Percentiles rank a stretch among this genome's conserved stretches.
Evolutionary conservation across 2,888 invertebrate genomes (phyloP).

Genomic region (Exephanes ischioxanthus): DNA sequence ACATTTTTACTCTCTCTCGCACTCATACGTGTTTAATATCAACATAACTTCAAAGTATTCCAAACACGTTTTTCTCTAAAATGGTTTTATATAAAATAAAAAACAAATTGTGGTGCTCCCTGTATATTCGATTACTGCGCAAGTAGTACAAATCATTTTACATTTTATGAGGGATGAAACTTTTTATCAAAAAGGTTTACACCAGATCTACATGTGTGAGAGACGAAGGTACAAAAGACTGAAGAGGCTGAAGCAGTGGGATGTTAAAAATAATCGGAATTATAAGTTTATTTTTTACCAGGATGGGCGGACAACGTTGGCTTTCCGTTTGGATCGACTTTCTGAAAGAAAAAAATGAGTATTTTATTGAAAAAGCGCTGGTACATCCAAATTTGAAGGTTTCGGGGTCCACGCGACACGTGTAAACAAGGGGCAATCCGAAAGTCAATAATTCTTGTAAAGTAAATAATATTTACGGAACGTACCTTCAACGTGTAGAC

Average conservation of each 20-base stretch:
- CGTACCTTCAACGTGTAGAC: constrained; percentile 94
- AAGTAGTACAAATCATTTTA: no score
- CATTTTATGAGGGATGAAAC: no score
- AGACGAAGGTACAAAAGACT: no score
- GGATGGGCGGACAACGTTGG: constrained; percentile 97
- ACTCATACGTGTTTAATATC: no score
- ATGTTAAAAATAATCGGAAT: not conserved
- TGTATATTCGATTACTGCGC: no score
- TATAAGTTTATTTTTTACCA: constrained; percentile 84
- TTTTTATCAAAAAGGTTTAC: no score
- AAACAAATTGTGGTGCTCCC: no score
- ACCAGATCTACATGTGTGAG: no score
- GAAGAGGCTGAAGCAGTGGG: not conserved
- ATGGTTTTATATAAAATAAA: no score
- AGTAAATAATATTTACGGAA: constrained; percentile 51
- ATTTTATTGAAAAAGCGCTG: not conserved
- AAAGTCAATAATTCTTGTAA: not conserved
- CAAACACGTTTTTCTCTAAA: no score
- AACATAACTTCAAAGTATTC: no score
- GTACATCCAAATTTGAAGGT: not conserved
- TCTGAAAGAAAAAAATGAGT: constrained; percentile 87
- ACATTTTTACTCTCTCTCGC: no score
- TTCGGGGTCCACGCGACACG: constrained; percentile 30
- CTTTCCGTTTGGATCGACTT: constrained; percentile 91
- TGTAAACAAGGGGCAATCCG: constrained; percentile 43